These are phyloP conservation scores for Rhodeus uyekii DNA, from an alignment of 2,797 vertebrate species.

Conservation along the genomic window DNA sequence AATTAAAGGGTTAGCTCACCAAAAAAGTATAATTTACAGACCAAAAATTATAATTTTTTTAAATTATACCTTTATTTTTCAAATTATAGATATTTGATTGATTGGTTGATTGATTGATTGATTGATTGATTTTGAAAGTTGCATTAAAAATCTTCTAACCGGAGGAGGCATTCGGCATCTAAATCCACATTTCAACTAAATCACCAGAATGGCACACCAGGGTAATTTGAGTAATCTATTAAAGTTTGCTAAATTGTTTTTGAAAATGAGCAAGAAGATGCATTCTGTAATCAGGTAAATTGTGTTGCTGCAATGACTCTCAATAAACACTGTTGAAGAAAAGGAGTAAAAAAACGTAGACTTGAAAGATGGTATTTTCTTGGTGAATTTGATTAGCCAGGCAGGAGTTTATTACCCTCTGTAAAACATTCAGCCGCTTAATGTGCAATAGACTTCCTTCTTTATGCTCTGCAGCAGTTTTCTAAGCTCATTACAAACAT, in stretches of 20 bases:
- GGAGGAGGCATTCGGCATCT: neutral
- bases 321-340: conserved; percentile 45
- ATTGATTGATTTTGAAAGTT: neutral
- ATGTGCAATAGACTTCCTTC: conserved; percentile 72
- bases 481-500: conserved; percentile 74
- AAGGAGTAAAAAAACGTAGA: conserved; percentile 55
- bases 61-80: neutral
- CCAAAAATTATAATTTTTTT: too few species aligned
- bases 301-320: conserved; percentile 42
- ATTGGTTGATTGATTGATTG: neutral
- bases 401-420: conserved; percentile 72
- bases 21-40: too few species aligned
- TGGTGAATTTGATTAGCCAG: conserved; percentile 73
- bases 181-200: neutral
- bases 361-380: conserved; percentile 66
- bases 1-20: too few species aligned
- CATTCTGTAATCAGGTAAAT: conserved; percentile 50
- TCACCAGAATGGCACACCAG: conserved; percentile 25
- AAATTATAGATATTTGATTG: neutral
- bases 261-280: conserved; percentile 36
- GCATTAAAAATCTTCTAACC: neutral
- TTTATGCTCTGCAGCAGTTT: conserved; percentile 72
- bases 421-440: conserved; percentile 76
- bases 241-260: conserved; percentile 40
- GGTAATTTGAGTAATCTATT: conserved; percentile 24